Evolutionary conservation across 2,888 invertebrate genomes (phyloP), one percentile per base, ranked within the genome.

Genomic region (Chrysina gloriosa): DNA sequence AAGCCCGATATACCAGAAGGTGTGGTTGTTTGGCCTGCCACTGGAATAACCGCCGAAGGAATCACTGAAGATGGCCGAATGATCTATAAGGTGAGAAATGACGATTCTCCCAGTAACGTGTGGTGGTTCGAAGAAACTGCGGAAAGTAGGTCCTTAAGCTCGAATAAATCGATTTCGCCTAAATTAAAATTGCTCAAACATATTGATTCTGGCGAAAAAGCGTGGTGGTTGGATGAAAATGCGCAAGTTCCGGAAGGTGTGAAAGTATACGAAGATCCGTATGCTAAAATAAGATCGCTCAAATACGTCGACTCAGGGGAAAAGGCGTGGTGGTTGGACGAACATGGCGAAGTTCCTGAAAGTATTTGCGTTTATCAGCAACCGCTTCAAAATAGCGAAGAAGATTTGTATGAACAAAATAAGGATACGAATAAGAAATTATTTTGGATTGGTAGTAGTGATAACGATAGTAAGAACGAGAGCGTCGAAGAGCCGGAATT

Each of bases 201-300:
- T 16, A 84, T 89, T 19, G 90, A 92, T 39, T 88, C 89, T 23
- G 90, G 89, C 0, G 90, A 91, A 77, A 86, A 86, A 48, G 87
- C 91, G 0, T 91, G 91, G 91, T 91, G 91, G 91, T 82, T 90
- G 70, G 90, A 90, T 73, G 90, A 89, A 77, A 86, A 84, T 73
- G 86, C 88, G 9, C 88, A 90, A 79, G 86, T 89, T 67, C 91
- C 91, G 9, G 90, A 89, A 78, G 89, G 89, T 1, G 82, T 90
- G 36, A 85, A 88, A 79, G 83, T 74, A 1, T 78, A 78, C 56
- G 73, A 77, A 16, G 73, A 58, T 34, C 65, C 29, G 48, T 36
- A 14, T 47, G 61, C 7, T 52, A 68, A 45, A 25, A 34, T 68
- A n/a, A 61, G 58, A 25, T 31, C 66, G 2, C 86, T 89, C 65